Percentiles rank a stretch among this genome's conserved stretches.
These are phyloP conservation scores for Platyscapa corneri DNA, from an alignment of 1,140 invertebrate species.

Conservation along the genomic window DNA sequence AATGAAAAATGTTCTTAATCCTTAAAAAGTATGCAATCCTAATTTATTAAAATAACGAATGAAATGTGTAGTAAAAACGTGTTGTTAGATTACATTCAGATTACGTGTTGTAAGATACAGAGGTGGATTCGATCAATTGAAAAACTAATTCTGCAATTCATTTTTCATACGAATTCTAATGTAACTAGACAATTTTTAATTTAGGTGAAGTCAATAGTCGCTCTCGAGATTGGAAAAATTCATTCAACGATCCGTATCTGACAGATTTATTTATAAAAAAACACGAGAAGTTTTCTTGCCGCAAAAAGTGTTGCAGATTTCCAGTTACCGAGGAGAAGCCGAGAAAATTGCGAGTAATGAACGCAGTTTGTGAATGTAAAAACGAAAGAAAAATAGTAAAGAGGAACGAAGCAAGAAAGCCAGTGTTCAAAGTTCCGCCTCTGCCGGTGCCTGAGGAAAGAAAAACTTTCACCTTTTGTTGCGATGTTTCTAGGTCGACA, in stretches of 20 bases:
- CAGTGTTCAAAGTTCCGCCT: slow-evolving; percentile 54
- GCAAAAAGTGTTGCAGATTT: slow-evolving; percentile 54
- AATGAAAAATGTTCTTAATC: no score
- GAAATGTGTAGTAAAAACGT: no score
- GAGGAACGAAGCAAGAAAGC: slow-evolving; percentile 56
- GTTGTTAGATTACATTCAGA: no score
- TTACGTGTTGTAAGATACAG: no score
- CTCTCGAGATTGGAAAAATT: slow-evolving; percentile 13
- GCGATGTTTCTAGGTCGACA: slow-evolving; percentile 55
- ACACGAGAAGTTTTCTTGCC: slow-evolving; percentile 55
- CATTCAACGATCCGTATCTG: slow-evolving; percentile 54
- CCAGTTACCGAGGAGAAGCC: slow-evolving; percentile 3
- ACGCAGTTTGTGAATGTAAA: slow-evolving; percentile 67
- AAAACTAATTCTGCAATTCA: background rate
- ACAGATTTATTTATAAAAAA: slow-evolving; percentile 56
- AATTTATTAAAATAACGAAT: no score
- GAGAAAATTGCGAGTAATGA: slow-evolving; percentile 55
- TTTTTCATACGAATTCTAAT: background rate
- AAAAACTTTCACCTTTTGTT: slow-evolving; percentile 44
- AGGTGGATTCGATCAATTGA: background rate
- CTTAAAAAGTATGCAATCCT: no score
- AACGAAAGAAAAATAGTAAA: slow-evolving; percentile 64
- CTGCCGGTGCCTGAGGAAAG: slow-evolving; percentile 57
- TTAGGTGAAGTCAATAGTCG: slow-evolving; percentile 1
- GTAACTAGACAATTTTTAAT: background rate